A percentile compares a stretch with the other conserved stretches of the same genome.
These are phyloP conservation scores for Chalcosyrphus nemorum DNA, from an alignment of 2,888 invertebrate genomes.

Conservation along the genomic window DNA sequence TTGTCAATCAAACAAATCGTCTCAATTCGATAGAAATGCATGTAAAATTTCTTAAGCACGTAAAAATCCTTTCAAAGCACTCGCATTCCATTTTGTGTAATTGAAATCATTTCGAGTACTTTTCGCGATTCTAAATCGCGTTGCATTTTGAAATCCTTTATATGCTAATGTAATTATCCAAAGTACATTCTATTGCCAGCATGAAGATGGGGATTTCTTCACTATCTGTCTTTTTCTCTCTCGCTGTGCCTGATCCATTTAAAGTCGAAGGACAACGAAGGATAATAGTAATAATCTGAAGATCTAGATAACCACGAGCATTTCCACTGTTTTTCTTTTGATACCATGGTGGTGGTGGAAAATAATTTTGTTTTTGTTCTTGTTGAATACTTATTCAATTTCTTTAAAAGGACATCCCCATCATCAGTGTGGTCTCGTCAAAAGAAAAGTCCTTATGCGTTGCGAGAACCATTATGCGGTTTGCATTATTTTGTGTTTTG, in stretches of 20 bases:
- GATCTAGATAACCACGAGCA: slow-evolving; percentile 61
- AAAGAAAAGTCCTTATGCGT: slow-evolving; percentile 52
- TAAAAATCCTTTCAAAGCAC: slow-evolving; percentile 67
- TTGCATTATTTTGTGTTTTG: slow-evolving; percentile 66
- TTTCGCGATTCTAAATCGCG: slow-evolving; percentile 71
- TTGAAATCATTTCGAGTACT: slow-evolving; percentile 67
- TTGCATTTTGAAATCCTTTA: slow-evolving; percentile 70
- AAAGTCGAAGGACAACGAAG: slow-evolving; percentile 58
- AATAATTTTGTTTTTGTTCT: slow-evolving; percentile 7
- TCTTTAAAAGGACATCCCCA: slow-evolving; percentile 67
- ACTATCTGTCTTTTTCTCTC: neutral
- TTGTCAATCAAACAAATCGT: slow-evolving; percentile 23
- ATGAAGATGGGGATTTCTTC: slow-evolving; percentile 22
- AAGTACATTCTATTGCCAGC: slow-evolving; percentile 70
- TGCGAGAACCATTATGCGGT: slow-evolving; percentile 66
- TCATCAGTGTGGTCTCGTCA: slow-evolving; percentile 35
- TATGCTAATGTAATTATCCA: slow-evolving; percentile 73
- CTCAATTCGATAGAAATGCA: neutral
- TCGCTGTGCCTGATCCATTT: slow-evolving; percentile 11
- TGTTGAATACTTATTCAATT: slow-evolving; percentile 66
- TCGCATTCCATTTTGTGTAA: slow-evolving; percentile 66
- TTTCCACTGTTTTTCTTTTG: slow-evolving; percentile 4
- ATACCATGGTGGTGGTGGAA: neutral
- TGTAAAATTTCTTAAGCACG: slow-evolving; percentile 40
- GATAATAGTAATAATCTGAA: slow-evolving; percentile 70